Percentiles rank a stretch among this genome's conserved stretches.
Evolutionary conservation across 2,797 vertebrate genomes (phyloP).

Genomic region (Babyrousa celebensis): DNA sequence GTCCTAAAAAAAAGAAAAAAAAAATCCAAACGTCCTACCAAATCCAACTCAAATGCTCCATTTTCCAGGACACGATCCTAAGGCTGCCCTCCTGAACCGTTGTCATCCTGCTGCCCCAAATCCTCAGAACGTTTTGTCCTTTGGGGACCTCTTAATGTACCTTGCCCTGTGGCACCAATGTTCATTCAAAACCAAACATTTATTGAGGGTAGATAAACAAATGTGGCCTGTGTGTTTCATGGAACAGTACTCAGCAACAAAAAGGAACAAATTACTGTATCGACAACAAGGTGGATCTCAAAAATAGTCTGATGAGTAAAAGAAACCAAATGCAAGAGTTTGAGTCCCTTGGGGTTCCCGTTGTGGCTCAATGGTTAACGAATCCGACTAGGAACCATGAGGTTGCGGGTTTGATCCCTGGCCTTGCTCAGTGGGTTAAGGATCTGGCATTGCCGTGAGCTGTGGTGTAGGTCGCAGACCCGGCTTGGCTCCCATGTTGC

Average conservation of each 20-base stretch:
- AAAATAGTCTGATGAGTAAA: background rate
- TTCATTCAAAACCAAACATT: background rate
- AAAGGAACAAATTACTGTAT: background rate
- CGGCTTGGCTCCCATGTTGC: too few species aligned
- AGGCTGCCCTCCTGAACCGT: background rate
- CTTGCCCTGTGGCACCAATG: background rate
- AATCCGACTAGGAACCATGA: too few species aligned
- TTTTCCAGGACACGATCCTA: background rate
- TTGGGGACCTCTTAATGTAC: background rate
- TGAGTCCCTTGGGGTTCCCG: background rate
- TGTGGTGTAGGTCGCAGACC: too few species aligned
- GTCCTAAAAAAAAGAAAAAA: too few species aligned
- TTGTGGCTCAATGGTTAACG: too few species aligned
- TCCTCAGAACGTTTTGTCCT: background rate
- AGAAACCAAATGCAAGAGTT: background rate
- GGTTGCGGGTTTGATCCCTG: too few species aligned
- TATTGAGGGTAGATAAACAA: background rate
- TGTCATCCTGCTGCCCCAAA: background rate
- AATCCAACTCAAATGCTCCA: background rate
- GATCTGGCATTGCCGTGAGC: too few species aligned
- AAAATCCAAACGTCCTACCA: background rate
- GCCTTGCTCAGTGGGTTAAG: too few species aligned
- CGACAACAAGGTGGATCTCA: background rate
- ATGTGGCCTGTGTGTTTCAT: fast-evolving
- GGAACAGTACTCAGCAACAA: background rate